Evolutionary conservation across 64 coral and sea anemone genomes (phyloP), one percentile per base, ranked within the genome.

Genomic region (Porites australiensis): DNA sequence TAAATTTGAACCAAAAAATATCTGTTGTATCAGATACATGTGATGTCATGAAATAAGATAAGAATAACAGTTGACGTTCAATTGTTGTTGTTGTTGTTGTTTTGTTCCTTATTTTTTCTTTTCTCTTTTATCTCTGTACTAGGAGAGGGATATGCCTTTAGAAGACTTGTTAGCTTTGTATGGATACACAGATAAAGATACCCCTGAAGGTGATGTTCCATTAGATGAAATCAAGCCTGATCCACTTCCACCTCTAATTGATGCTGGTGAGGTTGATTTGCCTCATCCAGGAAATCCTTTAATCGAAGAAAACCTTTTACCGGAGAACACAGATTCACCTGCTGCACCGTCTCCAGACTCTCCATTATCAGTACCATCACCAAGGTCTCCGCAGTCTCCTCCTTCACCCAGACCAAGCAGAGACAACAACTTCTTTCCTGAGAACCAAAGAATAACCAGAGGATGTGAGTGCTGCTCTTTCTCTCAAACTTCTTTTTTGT

Each of bases 391-490:
- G 0, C 88, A 75, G 13, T 97, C 95, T 7, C 95, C 88, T 50
- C 88, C 88, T 0, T 82, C 95, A 54, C 87, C 92, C 75, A 88
- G 78, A 67, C 74, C 68, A 50, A 97, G 75, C 65, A 77, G 82
- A 66, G 88, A 87, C 53, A 89, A 93, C 65, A 94, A 94, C 53
- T 70, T 97, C 52, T 97, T 97, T 78, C 98, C 98, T 61, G 98
- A 99, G 72, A 99, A 99, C 63, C 98, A 99, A 79, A 93, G 98
- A 50, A 99, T 99, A 73, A 99, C 98, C 4, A 90, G 98, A 96
- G 98, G 98, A 93, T 88, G 98, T 99, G 75, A 96, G 98, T 94
- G 46, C 70, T 53, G n/a, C 2, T 44, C 14, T 74, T 49, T 4
- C 59, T 64, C 4, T 88, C 46, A 27, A 19, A n/a, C 13, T 8